Conservation (phyloP, 1,140 invertebrate species). For the Drosophila ficusphila region DNA sequence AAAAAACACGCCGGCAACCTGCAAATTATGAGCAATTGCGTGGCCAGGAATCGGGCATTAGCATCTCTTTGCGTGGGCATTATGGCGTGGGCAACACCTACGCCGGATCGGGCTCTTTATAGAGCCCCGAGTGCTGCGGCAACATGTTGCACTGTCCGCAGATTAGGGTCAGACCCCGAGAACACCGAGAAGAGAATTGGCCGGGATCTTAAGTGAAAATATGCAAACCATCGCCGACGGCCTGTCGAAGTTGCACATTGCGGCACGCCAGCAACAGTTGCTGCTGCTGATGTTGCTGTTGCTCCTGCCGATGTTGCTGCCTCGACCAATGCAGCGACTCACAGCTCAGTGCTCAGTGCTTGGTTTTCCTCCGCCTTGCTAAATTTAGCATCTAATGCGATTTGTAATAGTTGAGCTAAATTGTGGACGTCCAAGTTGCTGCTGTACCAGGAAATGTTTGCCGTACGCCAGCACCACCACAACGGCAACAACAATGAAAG, state of each 20-base stretch:
- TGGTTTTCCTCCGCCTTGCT: slow-evolving; percentile 41
- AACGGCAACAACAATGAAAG: slow-evolving; percentile 57
- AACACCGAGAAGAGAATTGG: slow-evolving; percentile 36
- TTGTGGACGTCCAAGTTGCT: slow-evolving; percentile 57
- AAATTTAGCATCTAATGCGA: slow-evolving; percentile 80
- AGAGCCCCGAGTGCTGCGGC: slow-evolving; percentile 37
- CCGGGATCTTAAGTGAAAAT: slow-evolving; percentile 45
- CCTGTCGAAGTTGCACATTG: slow-evolving; percentile 34
- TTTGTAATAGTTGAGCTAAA: slow-evolving; percentile 80
- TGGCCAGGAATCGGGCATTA: slow-evolving; percentile 44
- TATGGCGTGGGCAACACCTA: slow-evolving; percentile 36
- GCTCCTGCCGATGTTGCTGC: not conserved
- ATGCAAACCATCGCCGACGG: slow-evolving; percentile 48
- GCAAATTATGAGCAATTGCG: slow-evolving; percentile 69
- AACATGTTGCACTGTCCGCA: slow-evolving; percentile 60
- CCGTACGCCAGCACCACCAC: slow-evolving; percentile 24
- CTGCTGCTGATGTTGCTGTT: not conserved
- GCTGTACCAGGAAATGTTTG: slow-evolving; percentile 78
- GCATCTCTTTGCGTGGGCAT: slow-evolving; percentile 50
- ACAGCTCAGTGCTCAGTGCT: too few relatives aligned
- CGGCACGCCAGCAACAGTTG: not conserved
- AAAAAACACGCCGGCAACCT: slow-evolving; percentile 32
- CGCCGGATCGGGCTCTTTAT: not conserved
- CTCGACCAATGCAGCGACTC: slow-evolving; percentile 8
- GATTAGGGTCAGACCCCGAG: slow-evolving; percentile 54